A percentile compares a stretch with the other conserved stretches of the same genome.
Conservation (phyloP, 2,888 invertebrate species). For the Poecilus cupreus region DNA sequence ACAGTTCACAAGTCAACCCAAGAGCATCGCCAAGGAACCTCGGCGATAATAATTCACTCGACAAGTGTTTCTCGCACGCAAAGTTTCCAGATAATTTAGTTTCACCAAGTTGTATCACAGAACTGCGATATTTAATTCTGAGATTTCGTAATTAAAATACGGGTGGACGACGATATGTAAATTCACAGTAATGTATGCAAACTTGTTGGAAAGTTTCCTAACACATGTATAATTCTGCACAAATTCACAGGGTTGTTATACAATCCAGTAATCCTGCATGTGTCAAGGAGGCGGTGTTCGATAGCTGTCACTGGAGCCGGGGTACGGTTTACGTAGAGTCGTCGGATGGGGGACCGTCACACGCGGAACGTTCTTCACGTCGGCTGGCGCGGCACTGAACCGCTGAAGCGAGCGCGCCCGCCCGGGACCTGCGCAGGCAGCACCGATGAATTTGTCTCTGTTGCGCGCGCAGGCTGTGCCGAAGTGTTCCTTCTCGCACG, state of each 20-base stretch:
- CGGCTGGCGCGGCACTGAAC: conserved; percentile 48
- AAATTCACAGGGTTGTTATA: conserved; percentile 24
- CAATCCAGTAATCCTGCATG: neutral
- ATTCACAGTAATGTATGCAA: conserved; percentile 46
- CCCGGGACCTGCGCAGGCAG: conserved; percentile 47
- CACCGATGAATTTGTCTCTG: neutral
- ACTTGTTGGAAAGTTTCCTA: conserved; percentile 51
- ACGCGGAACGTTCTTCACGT: neutral
- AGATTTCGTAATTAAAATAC: conserved; percentile 49
- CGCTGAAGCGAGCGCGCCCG: conserved; percentile 16
- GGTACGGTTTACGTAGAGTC: no score
- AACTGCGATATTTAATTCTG: conserved; percentile 29
- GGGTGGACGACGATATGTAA: conserved; percentile 47
- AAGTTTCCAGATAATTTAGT: conserved; percentile 36
- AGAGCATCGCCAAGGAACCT: neutral
- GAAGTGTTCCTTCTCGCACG: neutral
- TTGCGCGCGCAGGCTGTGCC: neutral
- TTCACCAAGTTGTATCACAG: conserved; percentile 4
- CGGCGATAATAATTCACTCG: conserved; percentile 19
- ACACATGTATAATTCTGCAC: conserved; percentile 52
- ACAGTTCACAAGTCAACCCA: conserved; percentile 23
- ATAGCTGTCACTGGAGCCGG: neutral
- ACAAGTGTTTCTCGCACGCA: conserved; percentile 48
- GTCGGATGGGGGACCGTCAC: neutral
- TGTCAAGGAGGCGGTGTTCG: neutral